phyloP scores from a whole-genome alignment of 2,888 invertebrate species.

The Caenorhabditis panamensis region DNA sequence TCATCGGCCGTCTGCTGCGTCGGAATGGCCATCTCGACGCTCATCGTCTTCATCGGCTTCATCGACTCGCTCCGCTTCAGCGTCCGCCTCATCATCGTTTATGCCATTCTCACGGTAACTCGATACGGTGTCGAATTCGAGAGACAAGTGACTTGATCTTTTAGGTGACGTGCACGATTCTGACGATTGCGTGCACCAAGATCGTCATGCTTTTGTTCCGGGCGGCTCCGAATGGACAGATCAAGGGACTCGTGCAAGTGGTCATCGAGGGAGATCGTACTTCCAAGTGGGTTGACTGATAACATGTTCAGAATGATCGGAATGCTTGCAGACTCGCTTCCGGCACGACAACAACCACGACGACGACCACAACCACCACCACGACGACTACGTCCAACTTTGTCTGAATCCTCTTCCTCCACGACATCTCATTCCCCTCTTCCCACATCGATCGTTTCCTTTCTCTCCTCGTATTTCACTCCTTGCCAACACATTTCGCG shows the following conservation, averaged over 20 bases:
- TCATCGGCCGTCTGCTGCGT: conserved; percentile 61
- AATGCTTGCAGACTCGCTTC: conserved; percentile 25
- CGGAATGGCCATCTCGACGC: conserved; percentile 59
- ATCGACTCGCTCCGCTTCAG: conserved; percentile 71
- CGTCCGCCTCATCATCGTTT: conserved; percentile 60
- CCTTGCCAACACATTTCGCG: conserved; percentile 9
- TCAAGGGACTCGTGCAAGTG: conserved; percentile 57
- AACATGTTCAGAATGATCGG: background rate
- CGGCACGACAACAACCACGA: conserved; percentile 37
- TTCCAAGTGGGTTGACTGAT: conserved; percentile 49
- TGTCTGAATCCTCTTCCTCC: conserved; percentile 34
- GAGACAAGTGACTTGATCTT: background rate
- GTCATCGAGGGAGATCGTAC: conserved; percentile 68
- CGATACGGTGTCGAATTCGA: background rate
- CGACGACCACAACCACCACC: conserved; percentile 41
- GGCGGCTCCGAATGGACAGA: conserved; percentile 70
- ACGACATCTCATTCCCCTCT: conserved; percentile 4
- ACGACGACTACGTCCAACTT: conserved; percentile 51
- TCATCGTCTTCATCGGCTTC: conserved; percentile 66
- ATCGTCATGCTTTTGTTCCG: conserved; percentile 68
- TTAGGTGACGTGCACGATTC: conserved; percentile 56
- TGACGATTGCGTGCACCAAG: conserved; percentile 60
- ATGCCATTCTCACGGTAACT: conserved; percentile 64
- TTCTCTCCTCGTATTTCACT: conserved; percentile 14
- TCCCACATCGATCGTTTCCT: conserved; percentile 7